Base-by-base conservation (phyloP, 2,888 invertebrate genomes). In the Orchesellides sinensis region DNA sequence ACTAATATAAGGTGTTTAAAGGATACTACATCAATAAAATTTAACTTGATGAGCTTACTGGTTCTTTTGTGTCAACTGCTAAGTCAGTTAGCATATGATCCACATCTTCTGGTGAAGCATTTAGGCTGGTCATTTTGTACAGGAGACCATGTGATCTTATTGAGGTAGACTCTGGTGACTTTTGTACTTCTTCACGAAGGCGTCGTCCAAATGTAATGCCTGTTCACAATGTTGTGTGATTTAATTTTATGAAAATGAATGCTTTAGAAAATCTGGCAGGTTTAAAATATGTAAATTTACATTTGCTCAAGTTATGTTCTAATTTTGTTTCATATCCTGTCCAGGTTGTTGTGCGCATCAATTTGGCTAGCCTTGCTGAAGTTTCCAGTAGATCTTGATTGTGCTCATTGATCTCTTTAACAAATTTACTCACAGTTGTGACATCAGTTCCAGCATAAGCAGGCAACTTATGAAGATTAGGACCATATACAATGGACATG, bases 31-130 rank as follows among this genome's bases (percentile, higher is more conserved):
- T 49, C 19, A 5, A 6, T n/a, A 49, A 49, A 49, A 49, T 17
- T 10, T 35, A 35, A 35, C 14, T 12, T 49, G 49, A 49, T 49
- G 14, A 49, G n/a, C 23, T 23, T 75, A 82, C 82, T 23, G 82
- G 75, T 27, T 82, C 82, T 17, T 68, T 77, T 1, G 68, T 35
- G 47, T 77, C 77, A 27, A 56, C 47, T 19, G 68, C 68, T 47
- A 77, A 68, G 47, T 77, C 77, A 6, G 56, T 59, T 5, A 77
- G 47, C 27, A 77, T 32, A 52, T 21, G 29, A 8, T 77, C 77
- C 21, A 65, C 23, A 29, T 65, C 65, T 17, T 56, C n/a, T 29
- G n/a, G 6, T 3, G 19, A 2, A n/a, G 54, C 52, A 52, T 56
- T 56, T 5, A 68, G 0, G 3, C 23, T 2, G 0, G 59, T 27